Evolutionary conservation across 2,113 vertebrate species (phyloP).

Genomic region (Hystrix cristata): DNA sequence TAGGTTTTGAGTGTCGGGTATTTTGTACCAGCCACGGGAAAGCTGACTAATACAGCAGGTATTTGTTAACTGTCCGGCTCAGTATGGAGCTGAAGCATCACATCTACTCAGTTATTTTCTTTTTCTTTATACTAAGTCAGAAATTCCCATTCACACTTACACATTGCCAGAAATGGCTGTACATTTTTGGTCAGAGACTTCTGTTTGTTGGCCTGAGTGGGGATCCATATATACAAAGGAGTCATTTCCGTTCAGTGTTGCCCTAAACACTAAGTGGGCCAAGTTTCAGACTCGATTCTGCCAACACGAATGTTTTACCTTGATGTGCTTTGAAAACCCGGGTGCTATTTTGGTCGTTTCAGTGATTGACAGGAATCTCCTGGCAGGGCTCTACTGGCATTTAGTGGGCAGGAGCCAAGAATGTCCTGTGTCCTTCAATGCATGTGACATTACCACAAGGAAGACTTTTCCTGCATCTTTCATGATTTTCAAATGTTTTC

Average conservation of each 20-base stretch:
- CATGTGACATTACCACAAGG: conserved; percentile 58
- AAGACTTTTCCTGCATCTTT: conserved; percentile 13
- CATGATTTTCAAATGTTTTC: conserved; percentile 51
- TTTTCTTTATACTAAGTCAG: conserved; percentile 57
- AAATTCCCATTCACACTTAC: conserved; percentile 49
- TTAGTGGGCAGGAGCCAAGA: conserved; percentile 65
- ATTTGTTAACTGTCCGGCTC: conserved; percentile 35
- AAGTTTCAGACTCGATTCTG: conserved; percentile 8
- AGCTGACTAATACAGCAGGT: neutral
- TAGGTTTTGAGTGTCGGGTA: neutral
- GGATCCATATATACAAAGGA: neutral
- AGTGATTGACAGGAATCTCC: conserved; percentile 60
- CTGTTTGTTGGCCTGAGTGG: neutral
- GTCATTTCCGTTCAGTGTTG: conserved; percentile 24
- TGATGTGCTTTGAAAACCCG: conserved; percentile 31
- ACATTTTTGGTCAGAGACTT: conserved; percentile 45
- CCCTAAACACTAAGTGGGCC: neutral
- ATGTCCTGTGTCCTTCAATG: conserved; percentile 65
- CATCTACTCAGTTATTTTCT: conserved; percentile 26
- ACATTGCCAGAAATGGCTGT: conserved; percentile 31
- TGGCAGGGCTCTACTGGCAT: conserved; percentile 37
- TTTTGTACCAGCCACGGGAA: neutral
- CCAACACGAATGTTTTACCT: conserved; percentile 12
- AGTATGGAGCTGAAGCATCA: conserved; percentile 2
- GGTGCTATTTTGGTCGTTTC: conserved; percentile 52